Conservation (phyloP, 2,888 invertebrate species). For the Poecilobothrus nobilitatus region DNA sequence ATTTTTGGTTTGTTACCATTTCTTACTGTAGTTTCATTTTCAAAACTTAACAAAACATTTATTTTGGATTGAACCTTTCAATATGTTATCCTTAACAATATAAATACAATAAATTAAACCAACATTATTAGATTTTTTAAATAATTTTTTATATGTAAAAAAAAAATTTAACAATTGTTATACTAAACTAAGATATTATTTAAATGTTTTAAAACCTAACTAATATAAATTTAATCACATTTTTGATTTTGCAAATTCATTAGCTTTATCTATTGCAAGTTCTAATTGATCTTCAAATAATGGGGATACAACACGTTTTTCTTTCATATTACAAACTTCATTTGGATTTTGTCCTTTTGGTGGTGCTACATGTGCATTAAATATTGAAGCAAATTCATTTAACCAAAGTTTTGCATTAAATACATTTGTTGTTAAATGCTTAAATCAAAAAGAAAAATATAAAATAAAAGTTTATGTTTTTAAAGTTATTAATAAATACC, state of each 20-base stretch:
- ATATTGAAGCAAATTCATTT: constrained; percentile 50
- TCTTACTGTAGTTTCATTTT: too few species aligned
- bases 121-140: too few species aligned
- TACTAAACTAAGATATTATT: not conserved
- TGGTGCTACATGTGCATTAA: constrained; percentile 48
- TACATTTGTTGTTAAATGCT: constrained; percentile 49
- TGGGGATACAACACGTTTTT: constrained; percentile 50
- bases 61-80: too few species aligned
- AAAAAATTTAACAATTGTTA: too few species aligned
- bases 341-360: constrained; percentile 52
- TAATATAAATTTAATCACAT: constrained; percentile 4
- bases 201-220: not conserved
- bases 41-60: too few species aligned
- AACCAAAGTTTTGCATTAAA: constrained; percentile 68
- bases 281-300: constrained; percentile 56
- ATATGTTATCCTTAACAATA: too few species aligned
- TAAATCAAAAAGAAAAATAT: constrained; percentile 23
- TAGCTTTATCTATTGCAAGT: constrained; percentile 52
- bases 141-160: too few species aligned
- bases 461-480: not conserved
- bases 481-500: constrained; percentile 41
- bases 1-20: too few species aligned
- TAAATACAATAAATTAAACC: too few species aligned
- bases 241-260: constrained; percentile 43
- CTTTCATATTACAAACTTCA: constrained; percentile 59